Evolutionary conservation across 2,113 vertebrate species (phyloP), one percentile per base, ranked within the genome.

Genomic region (Chaetorhynchus papuensis): DNA sequence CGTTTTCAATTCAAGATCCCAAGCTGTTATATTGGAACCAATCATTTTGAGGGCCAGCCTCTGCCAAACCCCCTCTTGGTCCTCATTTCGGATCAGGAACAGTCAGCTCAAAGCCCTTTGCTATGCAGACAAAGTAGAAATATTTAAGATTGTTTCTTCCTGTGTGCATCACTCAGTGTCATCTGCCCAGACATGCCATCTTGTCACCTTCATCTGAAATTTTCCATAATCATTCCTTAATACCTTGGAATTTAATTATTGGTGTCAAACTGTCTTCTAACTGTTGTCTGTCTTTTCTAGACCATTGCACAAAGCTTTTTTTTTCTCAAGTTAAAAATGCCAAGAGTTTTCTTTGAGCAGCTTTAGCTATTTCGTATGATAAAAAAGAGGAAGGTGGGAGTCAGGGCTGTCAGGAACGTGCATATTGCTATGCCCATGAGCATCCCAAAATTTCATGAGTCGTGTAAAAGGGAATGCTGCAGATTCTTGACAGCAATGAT

Each of bases 151-250:
- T 27, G 13, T 45, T 94, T 91, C 68, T 70, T 81, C 26, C 56
- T 2, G 0, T 19, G 27, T 78, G 35, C 13, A 49, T 59, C 14
- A 7, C 19, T 52, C 22, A 27, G 0, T 59, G 19, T 30, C 15
- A 45, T 27, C 69, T 86, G 23, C 8, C 6, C 27, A 61, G 45
- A 65, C 4, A 5, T 7, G 31, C 19, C 10, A 19, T 27, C 26
- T 22, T 61, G 42, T 57, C 33, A 59, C 27, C 11, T 50, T 83
- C n/a, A 27, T n/a, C 17, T 83, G 44, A 94, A 72, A 64, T 53
- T n/a, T 83, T 57, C 52, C 20, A 21, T 69, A 80, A 80, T 57
- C 7, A 7, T 77, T 72, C 18, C 19, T 30, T 61, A 61, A 9
- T n/a, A 17, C 15, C 11, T 59, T 37, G 21, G 23, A 50, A 42